Evolutionary conservation across 2,888 invertebrate species (phyloP), one percentile per base, ranked within the genome.

Genomic region (Agrotis clavis): DNA sequence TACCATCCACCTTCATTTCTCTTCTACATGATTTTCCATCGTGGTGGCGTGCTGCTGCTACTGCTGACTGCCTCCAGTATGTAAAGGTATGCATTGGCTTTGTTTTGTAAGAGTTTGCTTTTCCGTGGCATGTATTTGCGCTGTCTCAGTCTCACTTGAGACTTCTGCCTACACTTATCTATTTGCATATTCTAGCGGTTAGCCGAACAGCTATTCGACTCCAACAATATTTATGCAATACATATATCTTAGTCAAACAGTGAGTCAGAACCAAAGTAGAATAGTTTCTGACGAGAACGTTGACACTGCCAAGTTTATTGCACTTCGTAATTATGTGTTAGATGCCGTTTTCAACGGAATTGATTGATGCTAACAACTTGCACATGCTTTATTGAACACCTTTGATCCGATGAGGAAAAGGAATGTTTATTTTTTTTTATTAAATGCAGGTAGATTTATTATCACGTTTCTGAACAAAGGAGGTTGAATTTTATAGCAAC

Each of bases 251-350:
- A 84, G 84, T 82, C 87, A 89, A 91, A 91, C 89, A 91, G 89
- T 94, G 94, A 94, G 81, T 94, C 93, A 94, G 85, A 77, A 25
- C 21, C 21, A 56, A 25, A 50, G 50, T 62, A 35, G 50, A 80
- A 66, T 25, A 63, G 86, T 87, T 86, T 76, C 74, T 68, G 79
- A 81, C 81, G 85, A 89, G 94, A 92, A 86, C 94, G 85, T 92
- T 94, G 94, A 93, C 95, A 90, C 90, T 87, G 86, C 79, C 51
- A 89, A 90, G 94, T 92, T 93, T 94, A 92, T 93, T 92, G 92
- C 90, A 90, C 92, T 88, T 88, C 73, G 83, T 86, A 82, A 82
- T 72, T 77, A 79, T 78, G 69, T 78, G 68, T 74, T 71, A 86
- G 69, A 80, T 63, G 41, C 68, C 67, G 79, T 82, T 85, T 81